phyloP scores from a whole-genome alignment of 2,113 vertebrate genomes.

The Cyprinus carpio region DNA sequence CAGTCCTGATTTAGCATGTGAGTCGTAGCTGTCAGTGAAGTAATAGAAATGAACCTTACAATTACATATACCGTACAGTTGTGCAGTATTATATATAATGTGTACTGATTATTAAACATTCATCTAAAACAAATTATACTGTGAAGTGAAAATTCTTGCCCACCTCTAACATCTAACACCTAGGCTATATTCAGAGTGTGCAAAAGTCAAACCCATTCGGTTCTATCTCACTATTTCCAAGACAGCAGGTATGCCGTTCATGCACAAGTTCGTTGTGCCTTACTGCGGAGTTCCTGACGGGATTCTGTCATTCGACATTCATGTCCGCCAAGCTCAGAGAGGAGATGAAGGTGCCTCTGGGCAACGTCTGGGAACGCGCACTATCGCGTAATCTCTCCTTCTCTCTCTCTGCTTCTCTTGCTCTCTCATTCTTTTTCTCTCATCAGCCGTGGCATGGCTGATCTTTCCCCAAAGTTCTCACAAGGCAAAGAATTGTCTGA shows the following conservation, averaged over 20 bases:
- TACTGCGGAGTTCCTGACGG: background rate
- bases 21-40: background rate
- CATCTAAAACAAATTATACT: too few species aligned
- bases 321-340: conserved; percentile 52
- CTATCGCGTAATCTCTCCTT: conserved; percentile 49
- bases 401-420: conserved; percentile 39
- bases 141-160: too few species aligned
- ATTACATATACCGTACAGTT: background rate
- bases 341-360: conserved; percentile 68
- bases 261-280: background rate
- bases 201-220: background rate
- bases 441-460: conserved; percentile 67
- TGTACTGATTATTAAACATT: too few species aligned
- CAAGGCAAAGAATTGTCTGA: conserved; percentile 76
- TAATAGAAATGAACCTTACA: background rate
- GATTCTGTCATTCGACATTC: conserved; percentile 45
- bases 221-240: background rate
- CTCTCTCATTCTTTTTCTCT: conserved; percentile 54
- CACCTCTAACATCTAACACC: too few species aligned
- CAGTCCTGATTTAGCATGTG: background rate
- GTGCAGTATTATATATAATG: too few species aligned
- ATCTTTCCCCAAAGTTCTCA: conserved; percentile 70
- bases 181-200: background rate
- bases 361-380: conserved; percentile 70
- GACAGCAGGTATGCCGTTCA: background rate